A percentile compares a stretch with the other conserved stretches of the same genome.
Conservation (phyloP, 2,113 vertebrate genomes). For the Tichodroma muraria region DNA sequence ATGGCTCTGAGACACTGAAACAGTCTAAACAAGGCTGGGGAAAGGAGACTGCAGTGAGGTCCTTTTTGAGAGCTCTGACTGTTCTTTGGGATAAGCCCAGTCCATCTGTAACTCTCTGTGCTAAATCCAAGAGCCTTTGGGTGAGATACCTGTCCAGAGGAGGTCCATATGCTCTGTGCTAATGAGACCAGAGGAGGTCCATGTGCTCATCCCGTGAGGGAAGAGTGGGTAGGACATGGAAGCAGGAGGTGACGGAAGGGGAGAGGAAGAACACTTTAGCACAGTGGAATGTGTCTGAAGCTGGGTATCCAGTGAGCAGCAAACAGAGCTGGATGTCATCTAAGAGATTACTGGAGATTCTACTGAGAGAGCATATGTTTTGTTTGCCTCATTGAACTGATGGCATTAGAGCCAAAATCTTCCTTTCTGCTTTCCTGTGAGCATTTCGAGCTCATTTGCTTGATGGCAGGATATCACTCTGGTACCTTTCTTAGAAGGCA, state of each 20-base stretch:
- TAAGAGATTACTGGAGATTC: neutral
- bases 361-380: neutral
- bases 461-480: neutral
- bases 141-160: neutral
- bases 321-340: neutral
- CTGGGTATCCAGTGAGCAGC: neutral
- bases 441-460: neutral
- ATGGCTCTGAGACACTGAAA: neutral
- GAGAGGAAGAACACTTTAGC: neutral
- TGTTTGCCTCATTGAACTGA: slow-evolving; percentile 12
- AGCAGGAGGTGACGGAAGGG: neutral
- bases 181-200: neutral
- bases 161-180: neutral
- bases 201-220: too few species aligned
- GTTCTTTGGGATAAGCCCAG: neutral
- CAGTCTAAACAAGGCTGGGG: neutral
- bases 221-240: neutral
- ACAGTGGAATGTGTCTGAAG: neutral
- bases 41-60: neutral
- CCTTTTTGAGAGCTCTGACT: neutral
- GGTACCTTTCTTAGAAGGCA: slow-evolving; percentile 25
- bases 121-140: neutral
- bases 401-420: neutral
- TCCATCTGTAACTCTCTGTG: neutral
- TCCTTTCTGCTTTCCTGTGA: neutral